phyloP scores from a whole-genome alignment of 2,113 vertebrate genomes.

The Orthonyx spaldingii region DNA sequence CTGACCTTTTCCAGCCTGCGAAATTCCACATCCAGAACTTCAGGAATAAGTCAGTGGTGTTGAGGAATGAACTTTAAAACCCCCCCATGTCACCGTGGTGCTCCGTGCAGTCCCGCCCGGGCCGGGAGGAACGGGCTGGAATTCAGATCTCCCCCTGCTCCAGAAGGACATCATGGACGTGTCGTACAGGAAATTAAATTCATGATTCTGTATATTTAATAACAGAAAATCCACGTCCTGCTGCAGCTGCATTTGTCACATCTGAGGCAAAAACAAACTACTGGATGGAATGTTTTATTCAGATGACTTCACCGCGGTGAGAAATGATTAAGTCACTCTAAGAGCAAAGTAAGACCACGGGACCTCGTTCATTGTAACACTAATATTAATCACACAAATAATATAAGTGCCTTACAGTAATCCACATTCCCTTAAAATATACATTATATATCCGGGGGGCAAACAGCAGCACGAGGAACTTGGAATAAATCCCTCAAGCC shows the following conservation, averaged over 20 bases:
- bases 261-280: slow-evolving; percentile 63
- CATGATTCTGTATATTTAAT: slow-evolving; percentile 55
- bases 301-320: slow-evolving; percentile 73
- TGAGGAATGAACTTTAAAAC: slow-evolving; percentile 15
- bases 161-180: not conserved
- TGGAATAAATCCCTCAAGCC: slow-evolving; percentile 78
- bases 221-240: slow-evolving; percentile 66
- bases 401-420: slow-evolving; percentile 78
- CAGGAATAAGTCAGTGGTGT: not conserved
- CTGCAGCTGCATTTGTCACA: slow-evolving; percentile 73
- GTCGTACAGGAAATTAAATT: slow-evolving; percentile 61
- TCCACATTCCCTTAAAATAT: slow-evolving; percentile 78
- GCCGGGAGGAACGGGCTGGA: not conserved
- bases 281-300: slow-evolving; percentile 75
- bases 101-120: not conserved
- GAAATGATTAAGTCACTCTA: slow-evolving; percentile 80
- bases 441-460: slow-evolving; percentile 74
- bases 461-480: slow-evolving; percentile 68
- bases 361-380: slow-evolving; percentile 74
- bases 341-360: slow-evolving; percentile 79
- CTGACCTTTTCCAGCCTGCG: not conserved
- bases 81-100: not conserved
- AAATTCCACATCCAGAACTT: not conserved
- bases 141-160: not conserved
- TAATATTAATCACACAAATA: slow-evolving; percentile 85